Evolutionary conservation across 2,113 vertebrate species (phyloP), one percentile per base, ranked within the genome.

Genomic region (Helogale parvula): DNA sequence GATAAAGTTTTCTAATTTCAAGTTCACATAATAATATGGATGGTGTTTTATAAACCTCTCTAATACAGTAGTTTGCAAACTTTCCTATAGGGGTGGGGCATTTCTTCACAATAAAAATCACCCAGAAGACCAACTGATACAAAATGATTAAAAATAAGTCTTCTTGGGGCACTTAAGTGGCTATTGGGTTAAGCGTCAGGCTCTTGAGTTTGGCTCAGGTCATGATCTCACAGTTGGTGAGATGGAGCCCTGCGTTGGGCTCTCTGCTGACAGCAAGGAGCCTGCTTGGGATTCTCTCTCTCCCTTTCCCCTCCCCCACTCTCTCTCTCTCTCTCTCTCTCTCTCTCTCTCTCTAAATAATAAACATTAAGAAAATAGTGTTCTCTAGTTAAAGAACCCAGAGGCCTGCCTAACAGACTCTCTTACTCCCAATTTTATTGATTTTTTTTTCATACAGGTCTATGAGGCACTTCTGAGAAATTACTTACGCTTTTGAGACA

Each of bases 1-100:
- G 84, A 98, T 66, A 94, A 98, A 98, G 82, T 88, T 98, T 98
- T 66, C 66, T 94, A 95, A 97, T 98, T 98, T 98, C 90, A 97
- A 97, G 92, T 97, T 93, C 83, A 80, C 76, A 65, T 96, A 95
- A 91, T 93, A 92, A 92, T 23, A 94, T 88, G 72, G 15, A 92
- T 52, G 54, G 2, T 89, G 25, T 88, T 98, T 96, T 88, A 77
- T 97, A 23, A 88, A 96, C 82, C 41, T 79, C 87, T 85, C 66
- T 84, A 81, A 52, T 86, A 95, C 41, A 96, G 76, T 93, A 50
- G 45, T 77, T 68, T 98, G 91, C 31, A 94, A 90, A 96, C 69
- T 98, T 98, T 45, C 38, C 68, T n/a, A 57, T 4, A 69, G 41
- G 89, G 25, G 8, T 35, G 1, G 60, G 83, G 7, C 3, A 7